These are phyloP conservation scores for Andrena chrysosceles DNA, from an alignment of 2,888 invertebrate genomes.

Conservation along the genomic window DNA sequence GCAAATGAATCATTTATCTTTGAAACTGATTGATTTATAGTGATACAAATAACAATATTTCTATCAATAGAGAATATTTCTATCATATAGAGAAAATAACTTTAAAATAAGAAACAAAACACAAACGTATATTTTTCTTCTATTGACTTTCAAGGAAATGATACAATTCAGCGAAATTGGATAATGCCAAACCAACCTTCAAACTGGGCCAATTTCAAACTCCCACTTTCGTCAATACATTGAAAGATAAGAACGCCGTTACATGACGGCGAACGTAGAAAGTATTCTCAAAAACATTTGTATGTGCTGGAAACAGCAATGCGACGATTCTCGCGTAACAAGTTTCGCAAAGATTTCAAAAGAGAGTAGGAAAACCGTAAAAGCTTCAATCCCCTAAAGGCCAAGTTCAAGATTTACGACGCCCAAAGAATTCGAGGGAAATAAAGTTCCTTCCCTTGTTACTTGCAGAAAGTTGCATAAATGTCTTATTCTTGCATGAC, in stretches of 20 bases:
- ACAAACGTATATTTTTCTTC: too few species aligned
- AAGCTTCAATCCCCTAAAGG: conserved; percentile 32
- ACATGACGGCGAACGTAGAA: background rate
- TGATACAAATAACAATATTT: too few species aligned
- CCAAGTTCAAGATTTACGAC: conserved; percentile 50
- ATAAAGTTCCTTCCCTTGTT: conserved; percentile 24
- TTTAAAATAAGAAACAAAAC: too few species aligned
- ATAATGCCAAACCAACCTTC: too few species aligned
- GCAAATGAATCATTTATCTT: background rate
- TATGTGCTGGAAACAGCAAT: background rate
- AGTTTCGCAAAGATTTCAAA: conserved; percentile 26
- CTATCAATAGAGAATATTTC: too few species aligned
- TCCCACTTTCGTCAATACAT: too few species aligned
- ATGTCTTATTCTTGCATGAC: background rate
- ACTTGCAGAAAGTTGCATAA: background rate
- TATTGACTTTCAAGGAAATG: too few species aligned
- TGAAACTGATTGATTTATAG: background rate
- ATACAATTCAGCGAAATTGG: too few species aligned
- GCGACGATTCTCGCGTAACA: background rate
- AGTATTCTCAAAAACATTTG: background rate
- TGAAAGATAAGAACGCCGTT: background rate
- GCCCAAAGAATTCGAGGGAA: conserved; percentile 14
- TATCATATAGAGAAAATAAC: too few species aligned
- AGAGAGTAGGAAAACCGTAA: conserved; percentile 17
- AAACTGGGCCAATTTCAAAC: too few species aligned